Evolutionary conservation across 1,140 invertebrate species (phyloP), one percentile per base, ranked within the genome.

Genomic region (Bombus superbus): DNA sequence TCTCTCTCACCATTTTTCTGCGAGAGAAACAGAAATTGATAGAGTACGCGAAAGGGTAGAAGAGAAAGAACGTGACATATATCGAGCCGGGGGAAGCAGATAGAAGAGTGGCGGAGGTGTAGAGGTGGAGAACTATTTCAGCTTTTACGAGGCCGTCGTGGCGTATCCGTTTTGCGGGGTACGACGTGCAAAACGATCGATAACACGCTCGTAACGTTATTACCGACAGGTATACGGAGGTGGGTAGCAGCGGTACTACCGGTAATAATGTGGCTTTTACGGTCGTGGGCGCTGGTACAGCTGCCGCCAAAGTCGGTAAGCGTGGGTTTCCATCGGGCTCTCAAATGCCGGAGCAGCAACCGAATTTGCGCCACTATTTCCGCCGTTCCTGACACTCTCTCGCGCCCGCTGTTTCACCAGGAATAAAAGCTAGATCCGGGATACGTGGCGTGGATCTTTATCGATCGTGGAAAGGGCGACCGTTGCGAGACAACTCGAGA

Each of bases 251-350:
- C 91, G 89, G 91, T 89, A 92, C 92, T 92, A 93, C 91, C 92
- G 92, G 91, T 92, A 93, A 93, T 93, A 94, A 93, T 91, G 92
- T 91, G 92, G 91, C 92, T 93, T 93, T 94, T 93, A 92, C 91
- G 91, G 87, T 89, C 86, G 88, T 86, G 85, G 87, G 85, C 78
- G 90, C 86, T 83, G 86, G 81, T 90, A 90, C 89, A 88, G 89
- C 86, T 88, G 87, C 86, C 86, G 73, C 89, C 83, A 88, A 88
- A 90, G 86, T 90, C 89, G 89, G 86, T 75, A 85, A 83, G 79
- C 83, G 84, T 88, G 86, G 86, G 76, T 89, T 82, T 87, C 86
- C 75, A 84, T 86, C 81, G 74, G 53, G 59, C 81, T 83, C 81
- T 86, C 76, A 80, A 74, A 79, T 73, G 82, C 82, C 81, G 82